phyloP scores from a whole-genome alignment of 2,113 vertebrate genomes.

The Probosciger aterrimus region DNA sequence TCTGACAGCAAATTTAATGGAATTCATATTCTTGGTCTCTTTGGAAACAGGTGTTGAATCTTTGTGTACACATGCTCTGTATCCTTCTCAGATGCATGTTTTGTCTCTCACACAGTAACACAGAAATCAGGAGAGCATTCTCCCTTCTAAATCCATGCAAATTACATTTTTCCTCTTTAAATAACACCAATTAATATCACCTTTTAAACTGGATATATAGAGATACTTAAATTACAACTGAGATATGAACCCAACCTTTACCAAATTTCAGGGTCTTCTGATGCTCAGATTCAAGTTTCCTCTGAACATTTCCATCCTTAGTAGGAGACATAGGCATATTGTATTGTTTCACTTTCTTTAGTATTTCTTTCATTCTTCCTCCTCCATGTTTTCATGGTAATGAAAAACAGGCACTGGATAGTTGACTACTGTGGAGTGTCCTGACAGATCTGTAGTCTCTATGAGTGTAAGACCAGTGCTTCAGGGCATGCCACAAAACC shows the following conservation, averaged over 20 bases:
- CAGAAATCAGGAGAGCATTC: background rate
- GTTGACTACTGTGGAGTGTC: background rate
- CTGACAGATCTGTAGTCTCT: background rate
- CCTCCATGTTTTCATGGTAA: background rate
- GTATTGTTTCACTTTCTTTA: background rate
- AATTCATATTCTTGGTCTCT: background rate
- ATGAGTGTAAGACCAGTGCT: rapidly evolving
- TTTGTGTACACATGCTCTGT: background rate
- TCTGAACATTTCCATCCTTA: background rate
- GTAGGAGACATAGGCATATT: background rate
- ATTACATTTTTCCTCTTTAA: background rate
- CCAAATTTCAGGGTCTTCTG: background rate
- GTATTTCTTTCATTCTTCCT: background rate
- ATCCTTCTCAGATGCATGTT: background rate
- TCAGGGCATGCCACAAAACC: background rate
- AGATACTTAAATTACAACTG: background rate
- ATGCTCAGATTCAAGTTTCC: background rate
- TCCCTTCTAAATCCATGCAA: background rate
- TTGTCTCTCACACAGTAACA: background rate
- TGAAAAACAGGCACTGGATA: background rate
- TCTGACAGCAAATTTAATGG: background rate
- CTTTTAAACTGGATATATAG: background rate
- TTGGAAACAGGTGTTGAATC: background rate
- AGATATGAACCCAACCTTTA: background rate
- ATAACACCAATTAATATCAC: background rate